Base-by-base conservation (phyloP, 2,797 vertebrate species). In the Gymnodraco acuticeps region DNA sequence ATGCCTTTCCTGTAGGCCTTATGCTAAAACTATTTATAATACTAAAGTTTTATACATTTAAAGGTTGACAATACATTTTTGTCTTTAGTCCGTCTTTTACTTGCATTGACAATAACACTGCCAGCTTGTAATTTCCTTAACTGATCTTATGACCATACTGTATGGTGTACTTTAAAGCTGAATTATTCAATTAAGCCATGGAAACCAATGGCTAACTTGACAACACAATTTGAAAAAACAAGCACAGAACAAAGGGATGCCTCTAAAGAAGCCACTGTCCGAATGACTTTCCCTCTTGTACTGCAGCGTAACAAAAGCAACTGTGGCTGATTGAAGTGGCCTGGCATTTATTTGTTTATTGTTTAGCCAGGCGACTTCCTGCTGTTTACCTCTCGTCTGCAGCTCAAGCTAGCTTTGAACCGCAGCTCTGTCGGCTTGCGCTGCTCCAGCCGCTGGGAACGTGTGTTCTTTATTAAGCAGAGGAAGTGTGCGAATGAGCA, bases 401-500 rank as follows among this genome's bases (percentile, higher is more conserved):
- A 60, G 56, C 53, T 45, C 53, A 0, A 19, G 52, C 66, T 56
- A 23, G 54, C 84, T 88, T 77, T 87, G 73, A 80, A 42, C 68
- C 72, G 64, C 50, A 56, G 77, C 64, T 68, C 74, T 46, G 73
- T 23, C 2, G 73, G 66, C 62, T 47, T 5, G 62, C 5, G 31
- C 60, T 27, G 73, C 82, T 77, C 62, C 62, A 54, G 82, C 86
- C 76, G 42, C 19, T 62, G 85, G 88, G 91, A 54, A 87, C 84
- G 87, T 88, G 83, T 92, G 89, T 83, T 92, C 92, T 90, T 88
- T 86, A 90, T 94, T 91, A 93, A 69, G 64, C 75, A 69, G 76
- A 90, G 92, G 93, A 94, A 92, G 90, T 92, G 88, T 88, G 79
- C 50, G 78, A 91, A 84, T 78, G 90, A 89, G 87, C 85, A 68